phyloP scores from a whole-genome alignment of 1,140 invertebrate genomes.

The Mactra quadrangularis region DNA sequence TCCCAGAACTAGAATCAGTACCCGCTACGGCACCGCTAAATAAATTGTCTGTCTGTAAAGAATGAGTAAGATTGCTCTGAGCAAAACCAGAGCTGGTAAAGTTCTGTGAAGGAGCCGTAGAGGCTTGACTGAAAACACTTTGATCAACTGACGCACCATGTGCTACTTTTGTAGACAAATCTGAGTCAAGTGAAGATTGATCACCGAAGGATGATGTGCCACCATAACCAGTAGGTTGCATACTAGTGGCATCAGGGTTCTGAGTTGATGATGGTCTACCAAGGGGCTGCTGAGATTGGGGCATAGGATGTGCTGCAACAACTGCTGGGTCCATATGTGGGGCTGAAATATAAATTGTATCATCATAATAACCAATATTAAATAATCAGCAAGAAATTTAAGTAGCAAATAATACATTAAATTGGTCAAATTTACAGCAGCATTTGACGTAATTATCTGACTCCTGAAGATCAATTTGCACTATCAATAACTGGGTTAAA shows the following conservation, averaged over 20 bases:
- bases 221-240: slow-evolving; percentile 23
- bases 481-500: no score
- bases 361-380: no score
- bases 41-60: slow-evolving; percentile 69
- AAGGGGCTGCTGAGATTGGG: slow-evolving; percentile 64
- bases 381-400: no score
- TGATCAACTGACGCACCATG: slow-evolving; percentile 47
- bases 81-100: slow-evolving; percentile 64
- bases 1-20: slow-evolving; percentile 53
- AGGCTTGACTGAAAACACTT: slow-evolving; percentile 60
- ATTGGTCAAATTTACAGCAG: no score
- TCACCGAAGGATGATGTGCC: slow-evolving; percentile 40
- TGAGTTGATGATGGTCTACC: slow-evolving; percentile 43
- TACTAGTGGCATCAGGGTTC: slow-evolving; percentile 46
- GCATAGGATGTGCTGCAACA: slow-evolving; percentile 81
- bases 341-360: slow-evolving; percentile 68
- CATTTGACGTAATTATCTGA: no score
- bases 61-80: slow-evolving; percentile 62
- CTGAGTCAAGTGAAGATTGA: slow-evolving; percentile 41
- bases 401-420: no score
- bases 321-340: slow-evolving; percentile 84
- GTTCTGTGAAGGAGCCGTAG: slow-evolving; percentile 33
- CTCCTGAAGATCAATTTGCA: no score
- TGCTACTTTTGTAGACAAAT: slow-evolving; percentile 27
- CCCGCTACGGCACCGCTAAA: slow-evolving; percentile 56